Evolutionary conservation across 2,113 vertebrate species (phyloP).

Genomic region (Ranitomeya imitator): DNA sequence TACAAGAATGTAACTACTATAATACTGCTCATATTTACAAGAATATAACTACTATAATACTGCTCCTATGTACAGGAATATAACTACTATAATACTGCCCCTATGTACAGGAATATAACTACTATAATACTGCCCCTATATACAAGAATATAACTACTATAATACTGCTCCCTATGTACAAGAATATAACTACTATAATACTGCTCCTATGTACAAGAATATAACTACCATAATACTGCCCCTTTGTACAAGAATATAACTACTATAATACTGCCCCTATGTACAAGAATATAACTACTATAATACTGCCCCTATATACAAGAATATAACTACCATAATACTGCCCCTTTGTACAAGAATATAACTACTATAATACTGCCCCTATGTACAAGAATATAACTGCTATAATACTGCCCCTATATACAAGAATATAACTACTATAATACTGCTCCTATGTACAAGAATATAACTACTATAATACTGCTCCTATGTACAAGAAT

Average conservation of each 20-base stretch:
- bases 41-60: too few species aligned
- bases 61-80: too few species aligned
- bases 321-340: slow-evolving; percentile 14
- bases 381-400: neutral
- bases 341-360: neutral
- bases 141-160: neutral
- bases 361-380: too few species aligned
- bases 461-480: slow-evolving; percentile 6
- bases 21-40: too few species aligned
- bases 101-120: too few species aligned
- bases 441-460: neutral
- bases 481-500: neutral
- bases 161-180: neutral
- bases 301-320: neutral
- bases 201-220: neutral
- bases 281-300: neutral
- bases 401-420: neutral
- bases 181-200: neutral
- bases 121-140: too few species aligned
- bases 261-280: neutral
- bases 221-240: neutral
- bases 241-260: neutral
- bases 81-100: too few species aligned
- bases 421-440: slow-evolving; percentile 7
- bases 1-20: too few species aligned